Evolutionary conservation across 2,797 vertebrate genomes (phyloP).

Genomic region (Manis pentadactyla): DNA sequence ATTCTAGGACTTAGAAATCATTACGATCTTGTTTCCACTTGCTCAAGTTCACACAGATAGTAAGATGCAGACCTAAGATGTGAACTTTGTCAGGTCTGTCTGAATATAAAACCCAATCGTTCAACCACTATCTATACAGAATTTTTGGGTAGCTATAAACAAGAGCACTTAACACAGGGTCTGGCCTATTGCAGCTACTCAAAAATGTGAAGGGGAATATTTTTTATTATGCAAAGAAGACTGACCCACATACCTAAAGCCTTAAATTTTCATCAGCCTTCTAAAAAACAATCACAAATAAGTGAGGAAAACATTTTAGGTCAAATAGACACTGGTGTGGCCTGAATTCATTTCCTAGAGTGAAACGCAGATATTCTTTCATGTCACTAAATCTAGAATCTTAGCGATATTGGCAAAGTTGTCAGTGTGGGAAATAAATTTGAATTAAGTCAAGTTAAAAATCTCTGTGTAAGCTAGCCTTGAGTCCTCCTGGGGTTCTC

Average conservation of each 20-base stretch:
- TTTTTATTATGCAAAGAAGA: background rate
- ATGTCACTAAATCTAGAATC: conserved; percentile 21
- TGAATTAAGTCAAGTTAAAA: conserved; percentile 12
- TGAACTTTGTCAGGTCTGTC: background rate
- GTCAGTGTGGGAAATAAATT: background rate
- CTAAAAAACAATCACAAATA: background rate
- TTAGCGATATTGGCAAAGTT: conserved; percentile 16
- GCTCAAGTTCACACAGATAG: background rate
- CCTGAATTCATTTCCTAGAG: conserved; percentile 43
- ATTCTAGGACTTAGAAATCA: background rate
- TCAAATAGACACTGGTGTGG: background rate
- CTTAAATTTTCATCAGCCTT: background rate
- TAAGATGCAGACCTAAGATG: background rate
- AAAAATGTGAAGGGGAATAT: background rate
- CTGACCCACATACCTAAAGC: background rate
- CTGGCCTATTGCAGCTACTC: background rate
- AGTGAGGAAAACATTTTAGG: background rate
- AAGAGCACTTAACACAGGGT: background rate
- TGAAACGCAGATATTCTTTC: conserved; percentile 14
- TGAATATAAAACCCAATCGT: background rate
- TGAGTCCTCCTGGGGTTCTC: background rate
- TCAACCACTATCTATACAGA: background rate
- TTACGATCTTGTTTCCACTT: background rate
- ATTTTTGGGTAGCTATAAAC: background rate
- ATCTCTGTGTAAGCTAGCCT: background rate